Base-by-base conservation (phyloP, 2,888 invertebrate genomes). In the Hypolimnas misippus region DNA sequence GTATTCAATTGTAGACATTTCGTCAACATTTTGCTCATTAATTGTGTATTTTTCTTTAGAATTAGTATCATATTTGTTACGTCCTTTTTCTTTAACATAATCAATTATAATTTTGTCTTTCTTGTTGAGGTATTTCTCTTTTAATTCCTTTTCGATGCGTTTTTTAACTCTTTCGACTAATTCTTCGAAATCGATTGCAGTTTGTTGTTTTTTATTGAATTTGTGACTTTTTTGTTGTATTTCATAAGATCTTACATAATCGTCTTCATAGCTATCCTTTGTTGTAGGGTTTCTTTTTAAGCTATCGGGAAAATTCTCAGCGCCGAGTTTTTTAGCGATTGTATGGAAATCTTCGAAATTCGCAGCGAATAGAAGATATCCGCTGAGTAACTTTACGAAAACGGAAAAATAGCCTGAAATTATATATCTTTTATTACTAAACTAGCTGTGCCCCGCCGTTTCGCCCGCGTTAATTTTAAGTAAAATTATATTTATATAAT, bases 141-240 rank as follows among this genome's bases (percentile, higher is more conserved):
- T 62, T 0, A 67, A 38, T 40, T 67, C 67, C 10, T 53, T 42
- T 10, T 62, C 49, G 5, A 67, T 7, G 3, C 67, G 25, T 25
- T 65, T 62, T 40, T 65, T 67, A 3, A 67, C 67, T 57, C 65
- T 62, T 29, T 67, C 65, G 1, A 67, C 65, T 8, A 67, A 25
- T 44, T 67, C 62, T 4, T 67, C 67, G 35, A 67, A 67, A 54
- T 67, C 62, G 10, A 64, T 59, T 0, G 35, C 50, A 7, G 44
- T 21, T 12, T 21, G 1, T 3, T 5, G 21, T 21, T 21, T 46
- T 4, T 3, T 19, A 5, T 46, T 21, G 0, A n/a, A 4, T 8
- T 46, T 21, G 6, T 42, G 8, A 8, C 57, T 38, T 51, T 40
- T 57, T 31, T 5, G 51, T 31, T 16, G 12, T 8, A 2, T 42